Percentiles rank a stretch among this genome's conserved stretches.
Evolutionary conservation across 2,797 vertebrate genomes (phyloP).

Genomic region (Etheostoma perlongum): DNA sequence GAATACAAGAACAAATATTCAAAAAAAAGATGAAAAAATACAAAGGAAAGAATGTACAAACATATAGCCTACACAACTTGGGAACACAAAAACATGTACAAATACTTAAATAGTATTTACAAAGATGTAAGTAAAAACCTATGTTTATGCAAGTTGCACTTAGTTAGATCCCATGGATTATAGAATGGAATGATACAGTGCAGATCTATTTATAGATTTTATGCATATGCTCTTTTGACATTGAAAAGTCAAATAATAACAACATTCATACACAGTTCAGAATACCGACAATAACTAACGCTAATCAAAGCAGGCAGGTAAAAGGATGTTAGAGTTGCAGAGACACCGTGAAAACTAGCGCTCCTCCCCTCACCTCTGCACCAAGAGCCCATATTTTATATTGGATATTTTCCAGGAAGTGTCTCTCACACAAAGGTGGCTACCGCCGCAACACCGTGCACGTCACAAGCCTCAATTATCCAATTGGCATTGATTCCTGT

Average conservation of each 20-base stretch:
- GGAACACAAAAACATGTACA: too few relatives aligned
- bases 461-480: conserved; percentile 44
- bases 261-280: background rate
- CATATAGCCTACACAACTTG: too few relatives aligned
- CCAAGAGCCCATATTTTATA: background rate
- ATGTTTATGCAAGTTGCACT: too few relatives aligned
- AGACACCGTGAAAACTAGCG: background rate
- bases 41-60: too few relatives aligned
- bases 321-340: background rate
- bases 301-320: background rate
- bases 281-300: background rate
- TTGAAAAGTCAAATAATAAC: background rate
- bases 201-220: background rate
- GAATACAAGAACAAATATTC: too few relatives aligned
- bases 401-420: conserved; percentile 35
- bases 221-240: background rate
- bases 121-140: too few relatives aligned
- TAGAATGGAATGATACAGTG: background rate
- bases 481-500: conserved; percentile 25
- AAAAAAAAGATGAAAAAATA: too few relatives aligned
- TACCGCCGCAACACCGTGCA: conserved; percentile 32
- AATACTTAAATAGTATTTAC: too few relatives aligned
- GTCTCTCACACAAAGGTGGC: conserved; percentile 22
- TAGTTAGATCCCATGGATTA: background rate
- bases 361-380: background rate